Conservation (phyloP, 2,797 vertebrate species). For the Sebastes trivittatus region DNA sequence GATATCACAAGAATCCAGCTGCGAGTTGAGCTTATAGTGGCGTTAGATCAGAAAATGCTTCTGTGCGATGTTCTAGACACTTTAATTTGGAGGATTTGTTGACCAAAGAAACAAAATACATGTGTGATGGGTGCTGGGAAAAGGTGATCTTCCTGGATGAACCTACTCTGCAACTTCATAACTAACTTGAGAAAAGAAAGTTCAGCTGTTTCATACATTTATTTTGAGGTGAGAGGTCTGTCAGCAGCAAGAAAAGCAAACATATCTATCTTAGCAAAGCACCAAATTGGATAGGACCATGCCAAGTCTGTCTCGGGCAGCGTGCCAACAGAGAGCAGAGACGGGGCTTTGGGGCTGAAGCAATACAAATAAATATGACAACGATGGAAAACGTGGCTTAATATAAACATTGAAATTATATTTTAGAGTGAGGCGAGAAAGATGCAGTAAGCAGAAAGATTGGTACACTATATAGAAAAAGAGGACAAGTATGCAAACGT, state of each 20-base stretch:
- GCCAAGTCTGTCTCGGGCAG: conserved; percentile 75
- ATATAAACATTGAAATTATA: conserved; percentile 38
- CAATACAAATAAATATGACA: conserved; percentile 53
- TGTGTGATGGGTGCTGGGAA: background rate
- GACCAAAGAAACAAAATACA: background rate
- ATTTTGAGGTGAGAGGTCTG: conserved; percentile 74
- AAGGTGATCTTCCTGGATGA: background rate
- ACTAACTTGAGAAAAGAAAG: conserved; percentile 64
- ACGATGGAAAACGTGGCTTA: conserved; percentile 30
- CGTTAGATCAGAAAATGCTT: background rate
- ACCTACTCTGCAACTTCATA: conserved; percentile 34
- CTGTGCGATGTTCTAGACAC: background rate
- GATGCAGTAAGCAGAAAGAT: background rate
- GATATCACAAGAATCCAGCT: background rate
- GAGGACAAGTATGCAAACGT: background rate
- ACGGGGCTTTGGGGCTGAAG: conserved; percentile 35
- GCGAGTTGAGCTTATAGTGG: background rate
- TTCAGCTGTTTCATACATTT: conserved; percentile 72
- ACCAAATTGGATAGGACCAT: conserved; percentile 78
- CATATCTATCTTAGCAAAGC: conserved; percentile 81
- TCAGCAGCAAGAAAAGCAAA: conserved; percentile 77
- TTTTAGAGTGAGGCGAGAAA: conserved; percentile 5
- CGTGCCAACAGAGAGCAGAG: conserved; percentile 62
- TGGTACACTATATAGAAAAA: background rate
- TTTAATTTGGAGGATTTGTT: background rate